These are phyloP conservation scores for Manduca sexta DNA, from an alignment of 1,140 invertebrate species.

Conservation along the genomic window DNA sequence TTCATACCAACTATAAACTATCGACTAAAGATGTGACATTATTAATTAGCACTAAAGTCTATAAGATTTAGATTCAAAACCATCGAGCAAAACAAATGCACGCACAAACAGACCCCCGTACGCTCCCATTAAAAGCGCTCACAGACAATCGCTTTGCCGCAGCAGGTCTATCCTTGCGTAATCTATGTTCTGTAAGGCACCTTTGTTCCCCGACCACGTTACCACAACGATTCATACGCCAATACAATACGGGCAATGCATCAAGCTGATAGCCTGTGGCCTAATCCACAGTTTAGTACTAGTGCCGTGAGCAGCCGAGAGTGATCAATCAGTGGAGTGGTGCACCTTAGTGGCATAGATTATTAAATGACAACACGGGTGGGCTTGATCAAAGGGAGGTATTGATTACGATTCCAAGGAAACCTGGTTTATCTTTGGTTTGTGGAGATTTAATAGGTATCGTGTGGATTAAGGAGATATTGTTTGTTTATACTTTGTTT, in stretches of 20 bases:
- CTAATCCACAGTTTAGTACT: conserved; percentile 2
- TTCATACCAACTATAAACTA: too few species aligned
- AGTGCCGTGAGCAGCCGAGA: background rate
- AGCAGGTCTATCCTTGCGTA: conserved; percentile 17
- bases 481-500: too few species aligned
- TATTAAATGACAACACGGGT: conserved; percentile 2
- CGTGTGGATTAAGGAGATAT: too few species aligned
- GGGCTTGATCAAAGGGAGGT: too few species aligned
- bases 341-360: background rate
- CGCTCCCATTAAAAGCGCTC: background rate
- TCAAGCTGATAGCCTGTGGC: conserved; percentile 37
- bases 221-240: conserved; percentile 12
- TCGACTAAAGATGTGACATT: too few species aligned
- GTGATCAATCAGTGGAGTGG: conserved; percentile 3
- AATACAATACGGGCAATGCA: conserved; percentile 41
- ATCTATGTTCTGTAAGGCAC: conserved; percentile 31
- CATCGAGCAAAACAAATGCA: too few species aligned
- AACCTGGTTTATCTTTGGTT: too few species aligned
- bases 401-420: too few species aligned
- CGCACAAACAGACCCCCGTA: background rate
- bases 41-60: too few species aligned
- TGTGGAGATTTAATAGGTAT: too few species aligned
- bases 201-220: conserved; percentile 26
- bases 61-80: too few species aligned
- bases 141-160: conserved; percentile 1